Base-by-base conservation (phyloP, 2,888 invertebrate species). In the Tyria jacobaeae region DNA sequence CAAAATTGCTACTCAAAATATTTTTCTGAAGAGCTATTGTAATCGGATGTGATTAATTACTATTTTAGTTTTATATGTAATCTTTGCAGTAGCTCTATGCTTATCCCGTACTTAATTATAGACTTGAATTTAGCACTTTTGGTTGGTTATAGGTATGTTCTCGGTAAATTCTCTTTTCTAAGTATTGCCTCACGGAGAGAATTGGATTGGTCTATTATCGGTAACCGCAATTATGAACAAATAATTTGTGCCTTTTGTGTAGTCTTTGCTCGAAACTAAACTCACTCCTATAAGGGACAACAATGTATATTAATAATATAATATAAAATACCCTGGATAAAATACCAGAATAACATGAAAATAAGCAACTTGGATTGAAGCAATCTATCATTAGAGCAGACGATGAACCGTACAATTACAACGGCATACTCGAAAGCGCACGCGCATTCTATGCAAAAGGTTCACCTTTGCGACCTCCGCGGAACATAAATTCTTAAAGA, bases 401-500 rank as follows among this genome's bases (percentile, higher is more conserved):
- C 70, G 50, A 72, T 75, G 65, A 75, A 70, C 65, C 60, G 60
- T 62, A 64, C 59, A 62, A 75, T 70, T 35, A 35, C 35, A 35
- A 35, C 17, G 55, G 48, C 60, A 64, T 63, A 57, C 51, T 51
- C 14, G 24, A 48, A 51, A 56, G 61, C 58, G 62, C 57, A 61
- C 60, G 60, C 71, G 63, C 66, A 73, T 62, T 50, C 31, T 53
- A 62, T 59, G 60, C 63, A 75, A 66, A 64, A 67, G 58, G 67
- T 73, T 70, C 61, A 65, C 66, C 74, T 64, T 57, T 60, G 53
- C 66, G 69, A 66, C 74, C 63, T 71, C 62, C 39, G 24, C 34
- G 71, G 74, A 76, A 74, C 74, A 66, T 66, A 69, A 67, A 73
- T 64, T n/a, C n/a, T n/a, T n/a, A n/a, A n/a, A n/a, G n/a, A n/a